Percentiles rank a stretch among this genome's conserved stretches.
Conservation (phyloP, 2,113 vertebrate genomes). For the Pseudois nayaur region DNA sequence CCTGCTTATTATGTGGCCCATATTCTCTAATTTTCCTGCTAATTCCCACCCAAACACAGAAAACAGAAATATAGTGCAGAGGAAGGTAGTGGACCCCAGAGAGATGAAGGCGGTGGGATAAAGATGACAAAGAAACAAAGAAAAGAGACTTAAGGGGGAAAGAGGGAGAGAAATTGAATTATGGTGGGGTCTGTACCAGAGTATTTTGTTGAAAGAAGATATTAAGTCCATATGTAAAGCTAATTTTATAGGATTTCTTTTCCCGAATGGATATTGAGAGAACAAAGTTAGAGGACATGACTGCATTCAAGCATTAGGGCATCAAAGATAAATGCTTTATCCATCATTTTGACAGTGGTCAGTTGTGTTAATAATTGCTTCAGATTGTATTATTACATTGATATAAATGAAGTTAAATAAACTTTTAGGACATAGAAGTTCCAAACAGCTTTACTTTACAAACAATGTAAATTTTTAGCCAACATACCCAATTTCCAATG, state of each 20-base stretch:
- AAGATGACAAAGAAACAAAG: not conserved
- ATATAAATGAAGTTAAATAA: slow-evolving; percentile 5
- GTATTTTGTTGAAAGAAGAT: not conserved
- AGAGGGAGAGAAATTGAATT: not conserved
- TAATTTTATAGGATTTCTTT: not conserved
- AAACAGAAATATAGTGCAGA: not conserved
- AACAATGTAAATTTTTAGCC: not conserved
- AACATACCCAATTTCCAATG: not conserved
- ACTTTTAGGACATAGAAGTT: not conserved
- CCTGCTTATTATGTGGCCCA: not conserved
- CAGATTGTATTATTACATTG: not conserved
- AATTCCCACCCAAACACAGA: not conserved
- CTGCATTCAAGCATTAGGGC: not conserved
- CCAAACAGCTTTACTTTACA: not conserved
- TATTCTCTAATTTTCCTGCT: not conserved
- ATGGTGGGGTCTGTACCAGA: not conserved
- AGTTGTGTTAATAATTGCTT: not conserved
- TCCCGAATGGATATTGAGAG: not conserved
- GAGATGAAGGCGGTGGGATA: not conserved
- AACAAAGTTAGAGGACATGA: not conserved
- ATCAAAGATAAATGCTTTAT: not conserved
- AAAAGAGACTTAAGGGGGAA: not conserved
- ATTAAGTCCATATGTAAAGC: not conserved
- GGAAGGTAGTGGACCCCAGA: not conserved
- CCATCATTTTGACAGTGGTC: not conserved